Base-by-base conservation (phyloP, 2,797 vertebrate genomes). In the Champsocephalus gunnari region DNA sequence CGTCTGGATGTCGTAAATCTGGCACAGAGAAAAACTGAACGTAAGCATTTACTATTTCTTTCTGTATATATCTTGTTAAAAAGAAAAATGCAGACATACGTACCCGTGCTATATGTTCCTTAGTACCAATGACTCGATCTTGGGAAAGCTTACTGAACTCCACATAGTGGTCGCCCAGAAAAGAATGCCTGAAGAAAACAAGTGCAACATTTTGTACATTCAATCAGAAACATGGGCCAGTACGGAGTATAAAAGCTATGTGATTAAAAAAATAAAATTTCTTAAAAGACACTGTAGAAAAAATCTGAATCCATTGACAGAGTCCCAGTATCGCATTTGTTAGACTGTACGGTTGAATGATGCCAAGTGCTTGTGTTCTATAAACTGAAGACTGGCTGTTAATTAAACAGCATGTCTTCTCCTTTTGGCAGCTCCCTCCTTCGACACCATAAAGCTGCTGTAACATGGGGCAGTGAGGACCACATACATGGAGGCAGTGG, bases 1-100 rank as follows among this genome's bases (percentile, higher is more conserved):
- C 43, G 97, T 98, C 93, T 99, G 98, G 94, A 99, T 98, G 95
- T 99, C 98, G 90, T 99, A 99, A 92, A 99, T 98, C 98, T 99
- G 92, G 72, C 0, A 54, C 58, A 75, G 19, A 83, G 3, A 57
- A 41, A 1, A 56, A 17, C 5, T 14, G 2, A 64, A 17, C 0
- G 28, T 80, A 3, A 73, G 53, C 12, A 21, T 32, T 74, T 14
- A 72, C 10, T 53, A 9, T 16, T 47, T 41, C 32, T 16, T 47
- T 57, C 17, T 58, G 16, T 12, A 55, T 67, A 45, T n/a, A 41
- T 54, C 11, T 17, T 24, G 32, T 62, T 0, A 50, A 13, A 16
- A 28, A 47, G 19, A 57, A 28, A 38, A 53, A 34, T 4, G 3
- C 47, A 11, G 70, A 94, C 94, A 96, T 89, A 97, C 98, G 16